Conservation (phyloP, 2,888 invertebrate species). For the Clanis bilineata region DNA sequence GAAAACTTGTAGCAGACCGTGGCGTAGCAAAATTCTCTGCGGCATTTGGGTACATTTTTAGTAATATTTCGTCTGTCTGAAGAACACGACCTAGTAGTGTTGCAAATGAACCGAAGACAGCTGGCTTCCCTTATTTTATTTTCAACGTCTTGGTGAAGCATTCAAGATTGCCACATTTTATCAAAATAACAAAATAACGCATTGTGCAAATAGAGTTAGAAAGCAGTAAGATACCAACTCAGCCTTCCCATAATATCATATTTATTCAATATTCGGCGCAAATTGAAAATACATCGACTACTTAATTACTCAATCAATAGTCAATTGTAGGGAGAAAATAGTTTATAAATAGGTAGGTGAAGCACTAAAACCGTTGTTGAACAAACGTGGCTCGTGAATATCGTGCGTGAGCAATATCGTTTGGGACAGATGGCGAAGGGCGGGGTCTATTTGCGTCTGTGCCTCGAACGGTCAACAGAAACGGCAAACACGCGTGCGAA, state of each 20-base stretch:
- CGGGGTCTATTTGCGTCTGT: constrained; percentile 54
- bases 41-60: constrained; percentile 44
- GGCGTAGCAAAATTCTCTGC: constrained; percentile 37
- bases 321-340: constrained; percentile 35
- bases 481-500: constrained; percentile 63
- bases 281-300: background rate
- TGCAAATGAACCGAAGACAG: constrained; percentile 64
- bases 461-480: constrained; percentile 60
- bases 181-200: constrained; percentile 33
- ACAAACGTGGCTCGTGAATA: constrained; percentile 53
- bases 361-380: constrained; percentile 51
- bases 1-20: constrained; percentile 24
- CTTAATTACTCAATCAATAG: constrained; percentile 8
- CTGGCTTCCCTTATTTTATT: constrained; percentile 73
- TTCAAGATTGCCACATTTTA: constrained; percentile 48
- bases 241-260: background rate
- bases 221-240: background rate
- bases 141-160: constrained; percentile 57
- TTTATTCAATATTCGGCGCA: background rate
- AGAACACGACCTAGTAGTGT: constrained; percentile 60
- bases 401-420: constrained; percentile 65
- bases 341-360: constrained; percentile 41
- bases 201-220: background rate
- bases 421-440: constrained; percentile 55
- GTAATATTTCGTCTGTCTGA: constrained; percentile 57